phyloP scores from a whole-genome alignment of 2,113 vertebrate genomes.

The Barnardius zonarius region DNA sequence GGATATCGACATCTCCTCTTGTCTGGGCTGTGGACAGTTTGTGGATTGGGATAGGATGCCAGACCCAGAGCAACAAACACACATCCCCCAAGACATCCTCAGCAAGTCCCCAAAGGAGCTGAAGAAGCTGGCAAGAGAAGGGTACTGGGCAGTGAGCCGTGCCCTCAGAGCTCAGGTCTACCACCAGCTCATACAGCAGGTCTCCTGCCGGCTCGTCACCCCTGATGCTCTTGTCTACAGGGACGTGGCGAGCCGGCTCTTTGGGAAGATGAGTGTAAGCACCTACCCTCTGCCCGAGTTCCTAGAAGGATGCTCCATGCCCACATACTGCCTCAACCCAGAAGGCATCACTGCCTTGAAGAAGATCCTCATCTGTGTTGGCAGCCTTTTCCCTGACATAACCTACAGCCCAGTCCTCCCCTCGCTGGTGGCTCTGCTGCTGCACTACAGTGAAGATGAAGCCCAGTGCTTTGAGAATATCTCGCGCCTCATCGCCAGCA shows the following conservation, averaged over 20 bases:
- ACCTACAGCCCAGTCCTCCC: slow-evolving; percentile 83
- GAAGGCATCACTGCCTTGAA: slow-evolving; percentile 78
- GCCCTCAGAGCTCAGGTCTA: slow-evolving; percentile 79
- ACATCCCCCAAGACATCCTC: slow-evolving; percentile 63
- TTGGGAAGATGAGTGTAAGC: slow-evolving; percentile 72
- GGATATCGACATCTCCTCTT: slow-evolving; percentile 72
- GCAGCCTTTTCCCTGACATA: slow-evolving; percentile 78
- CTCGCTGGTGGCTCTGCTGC: slow-evolving; percentile 79
- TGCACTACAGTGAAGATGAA: slow-evolving; percentile 86
- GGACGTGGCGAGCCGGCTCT: slow-evolving; percentile 70
- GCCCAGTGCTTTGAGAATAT: slow-evolving; percentile 84
- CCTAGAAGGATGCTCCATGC: slow-evolving; percentile 79
- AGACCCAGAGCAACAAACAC: slow-evolving; percentile 26
- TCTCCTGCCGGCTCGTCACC: slow-evolving; percentile 69
- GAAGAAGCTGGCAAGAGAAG: slow-evolving; percentile 80
- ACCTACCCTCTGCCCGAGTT: slow-evolving; percentile 80
- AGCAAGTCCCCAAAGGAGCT: slow-evolving; percentile 68
- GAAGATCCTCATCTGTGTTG: slow-evolving; percentile 82
- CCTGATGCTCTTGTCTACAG: slow-evolving; percentile 74
- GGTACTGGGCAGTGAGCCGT: slow-evolving; percentile 78
- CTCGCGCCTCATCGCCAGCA: slow-evolving; percentile 79
- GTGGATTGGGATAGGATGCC: slow-evolving; percentile 86
- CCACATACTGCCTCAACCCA: slow-evolving; percentile 82
- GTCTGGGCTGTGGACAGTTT: slow-evolving; percentile 78
- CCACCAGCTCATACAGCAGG: slow-evolving; percentile 79